Conservation (phyloP, 2,113 vertebrate genomes). For the Ictalurus furcatus region DNA sequence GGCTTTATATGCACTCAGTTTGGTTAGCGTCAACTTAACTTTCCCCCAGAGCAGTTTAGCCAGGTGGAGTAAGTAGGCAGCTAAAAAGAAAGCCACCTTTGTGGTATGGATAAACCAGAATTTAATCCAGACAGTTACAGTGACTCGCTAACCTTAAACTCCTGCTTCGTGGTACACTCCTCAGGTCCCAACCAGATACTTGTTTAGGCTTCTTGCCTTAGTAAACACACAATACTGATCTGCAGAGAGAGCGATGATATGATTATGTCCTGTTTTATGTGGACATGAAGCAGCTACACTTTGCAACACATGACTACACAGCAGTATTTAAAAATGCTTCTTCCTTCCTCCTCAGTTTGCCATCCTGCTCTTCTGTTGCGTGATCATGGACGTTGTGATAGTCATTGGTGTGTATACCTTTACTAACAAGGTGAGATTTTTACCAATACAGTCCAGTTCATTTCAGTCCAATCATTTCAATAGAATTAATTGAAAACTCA, state of each 20-base stretch:
- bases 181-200: constrained; percentile 17
- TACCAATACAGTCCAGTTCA: background rate
- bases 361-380: constrained; percentile 76
- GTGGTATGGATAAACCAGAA: background rate
- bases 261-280: background rate
- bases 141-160: background rate
- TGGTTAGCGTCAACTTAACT: too few species aligned
- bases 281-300: background rate
- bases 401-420: constrained; percentile 81
- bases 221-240: background rate
- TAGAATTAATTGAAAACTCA: too few species aligned
- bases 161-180: background rate
- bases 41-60: too few species aligned
- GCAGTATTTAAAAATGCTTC: background rate
- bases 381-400: constrained; percentile 80
- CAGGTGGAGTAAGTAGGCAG: too few species aligned
- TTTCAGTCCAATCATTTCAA: background rate
- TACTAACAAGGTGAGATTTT: constrained; percentile 76
- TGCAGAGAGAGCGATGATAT: background rate
- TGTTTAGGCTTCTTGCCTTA: background rate
- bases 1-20: too few species aligned
- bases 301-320: background rate
- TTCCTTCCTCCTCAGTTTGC: constrained; percentile 73
- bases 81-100: background rate
- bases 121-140: background rate